These are phyloP conservation scores for Ptychadena robeensis DNA, from an alignment of 2,797 vertebrate genomes.

Conservation along the genomic window DNA sequence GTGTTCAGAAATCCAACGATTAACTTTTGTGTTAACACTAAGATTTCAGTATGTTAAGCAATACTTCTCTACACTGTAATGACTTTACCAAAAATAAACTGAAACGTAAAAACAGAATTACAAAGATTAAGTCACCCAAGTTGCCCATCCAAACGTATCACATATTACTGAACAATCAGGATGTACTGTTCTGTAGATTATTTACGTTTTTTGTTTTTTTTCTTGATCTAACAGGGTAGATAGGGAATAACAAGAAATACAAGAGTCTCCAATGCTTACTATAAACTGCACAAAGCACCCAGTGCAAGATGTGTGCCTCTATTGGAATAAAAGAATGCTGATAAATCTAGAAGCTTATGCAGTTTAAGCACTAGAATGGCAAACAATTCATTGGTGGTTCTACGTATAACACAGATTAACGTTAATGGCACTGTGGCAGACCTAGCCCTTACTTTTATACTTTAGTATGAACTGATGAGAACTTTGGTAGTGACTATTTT, in stretches of 20 bases:
- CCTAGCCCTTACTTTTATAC: slow-evolving; percentile 85
- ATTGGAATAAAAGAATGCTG: slow-evolving; percentile 68
- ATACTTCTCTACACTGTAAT: slow-evolving; percentile 82
- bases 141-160: slow-evolving; percentile 65
- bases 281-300: slow-evolving; percentile 69
- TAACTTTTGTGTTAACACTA: slow-evolving; percentile 70
- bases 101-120: slow-evolving; percentile 43
- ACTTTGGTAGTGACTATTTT: slow-evolving; percentile 86
- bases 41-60: slow-evolving; percentile 77
- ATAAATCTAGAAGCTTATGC: slow-evolving; percentile 66
- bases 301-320: slow-evolving; percentile 69
- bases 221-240: slow-evolving; percentile 59
- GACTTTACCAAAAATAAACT: slow-evolving; percentile 65
- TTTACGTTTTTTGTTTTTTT: slow-evolving; percentile 44
- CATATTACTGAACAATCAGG: slow-evolving; percentile 68
- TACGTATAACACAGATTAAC: slow-evolving; percentile 76
- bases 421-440: slow-evolving; percentile 80
- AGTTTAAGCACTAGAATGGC: slow-evolving; percentile 74
- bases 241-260: slow-evolving; percentile 61
- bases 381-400: slow-evolving; percentile 77
- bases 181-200: slow-evolving; percentile 70
- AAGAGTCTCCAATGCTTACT: slow-evolving; percentile 65
- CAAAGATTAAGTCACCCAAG: slow-evolving; percentile 37
- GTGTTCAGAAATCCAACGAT: slow-evolving; percentile 66
- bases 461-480: slow-evolving; percentile 86